Evolutionary conservation across 1,140 invertebrate species (phyloP).

Genomic region (Cydia amplana): DNA sequence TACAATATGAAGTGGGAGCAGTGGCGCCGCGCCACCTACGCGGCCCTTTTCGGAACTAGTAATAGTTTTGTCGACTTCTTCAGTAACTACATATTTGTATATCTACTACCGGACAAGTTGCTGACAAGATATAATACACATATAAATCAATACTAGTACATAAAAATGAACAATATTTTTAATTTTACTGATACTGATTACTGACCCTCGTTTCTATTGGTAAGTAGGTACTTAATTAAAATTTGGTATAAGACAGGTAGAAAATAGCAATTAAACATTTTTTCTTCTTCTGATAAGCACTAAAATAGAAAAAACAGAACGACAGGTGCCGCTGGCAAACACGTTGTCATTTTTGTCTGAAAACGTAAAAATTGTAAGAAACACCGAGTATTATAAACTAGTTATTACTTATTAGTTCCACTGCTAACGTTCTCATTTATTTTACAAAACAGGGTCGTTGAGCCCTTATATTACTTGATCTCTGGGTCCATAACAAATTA

Average conservation of each 20-base stretch:
- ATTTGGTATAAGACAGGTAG: too few relatives aligned
- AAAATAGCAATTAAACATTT: too few relatives aligned
- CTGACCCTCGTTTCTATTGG: too few relatives aligned
- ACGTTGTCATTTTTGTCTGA: too few relatives aligned
- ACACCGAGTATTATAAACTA: too few relatives aligned
- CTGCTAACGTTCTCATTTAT: not conserved
- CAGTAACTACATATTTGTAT: not conserved
- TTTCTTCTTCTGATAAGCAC: too few relatives aligned
- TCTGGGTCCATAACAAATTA: not conserved
- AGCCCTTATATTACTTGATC: not conserved
- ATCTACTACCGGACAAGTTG: not conserved
- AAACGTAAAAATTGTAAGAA: too few relatives aligned
- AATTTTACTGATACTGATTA: too few relatives aligned
- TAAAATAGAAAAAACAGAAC: not conserved
- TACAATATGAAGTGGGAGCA: constrained; percentile 64
- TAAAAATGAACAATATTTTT: too few relatives aligned
- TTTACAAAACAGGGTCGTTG: not conserved
- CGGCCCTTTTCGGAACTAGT: constrained; percentile 39
- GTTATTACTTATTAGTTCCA: too few relatives aligned
- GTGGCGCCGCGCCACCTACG: constrained; percentile 66
- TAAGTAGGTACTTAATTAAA: too few relatives aligned
- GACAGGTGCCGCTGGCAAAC: not conserved
- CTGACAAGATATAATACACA: not conserved
- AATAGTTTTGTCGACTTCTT: constrained; percentile 21
- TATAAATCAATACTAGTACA: too few relatives aligned